Base-by-base conservation (phyloP, 2,797 vertebrate genomes). In the Anabas testudineus region DNA sequence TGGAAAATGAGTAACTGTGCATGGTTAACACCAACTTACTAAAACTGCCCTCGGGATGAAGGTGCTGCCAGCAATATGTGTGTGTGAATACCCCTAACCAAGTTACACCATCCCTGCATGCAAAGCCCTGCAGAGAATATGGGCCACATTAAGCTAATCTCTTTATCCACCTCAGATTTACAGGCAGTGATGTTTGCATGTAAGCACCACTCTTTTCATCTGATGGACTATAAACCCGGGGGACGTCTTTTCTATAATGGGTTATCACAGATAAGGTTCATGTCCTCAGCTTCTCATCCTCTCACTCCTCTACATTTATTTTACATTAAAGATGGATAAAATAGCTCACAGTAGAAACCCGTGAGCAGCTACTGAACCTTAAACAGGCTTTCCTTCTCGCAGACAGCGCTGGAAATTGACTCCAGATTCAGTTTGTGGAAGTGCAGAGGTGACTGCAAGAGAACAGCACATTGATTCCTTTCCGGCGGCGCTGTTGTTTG, bases 351-450 rank as follows among this genome's bases (percentile, higher is more conserved):
- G 66, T 8, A 51, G 28, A 46, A 71, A 65, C 13, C 41, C 71
- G 55, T 74, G 56, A 67, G 68, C 52, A 63, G 37, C 55, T 24
- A 48, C 69, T 74, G 57, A 72, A 68, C 56, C 68, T 57, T 49
- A 30, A 67, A 68, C 22, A 53, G 39, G 28, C 64, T 26, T 47
- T 68, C 48, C 22, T 18, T 56, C 73, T 61, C 9, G 2, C 59
- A 71, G 39, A 58, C 67, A 57, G 21, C 61, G 36, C 28, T 70
- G 61, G 49, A 85, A 85, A 86, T 76, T 70, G 83, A 84, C 76
- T 77, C 1, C 21, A 71, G 61, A 67, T 83, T 81, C 62, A 62
- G 36, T 41, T 52, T 51, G 70, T 77, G 63, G 80, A 82, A 73
- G 71, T 68, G 76, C 76, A 69, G 80, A 73, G 55, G 54, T 78